Evolutionary conservation across 2,888 invertebrate genomes (phyloP).

Genomic region (Ceramica pisi): DNA sequence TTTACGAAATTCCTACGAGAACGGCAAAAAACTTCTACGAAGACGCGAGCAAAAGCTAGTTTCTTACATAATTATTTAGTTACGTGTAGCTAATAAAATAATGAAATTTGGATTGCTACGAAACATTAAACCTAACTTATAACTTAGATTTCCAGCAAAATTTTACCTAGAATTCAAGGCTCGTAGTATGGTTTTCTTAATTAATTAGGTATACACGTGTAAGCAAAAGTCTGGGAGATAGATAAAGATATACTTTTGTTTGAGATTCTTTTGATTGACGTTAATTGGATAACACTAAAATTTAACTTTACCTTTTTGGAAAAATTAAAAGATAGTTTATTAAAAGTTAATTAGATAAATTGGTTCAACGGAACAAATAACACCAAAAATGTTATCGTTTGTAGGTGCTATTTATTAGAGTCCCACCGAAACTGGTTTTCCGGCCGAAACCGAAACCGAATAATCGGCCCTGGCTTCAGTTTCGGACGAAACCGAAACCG

Average conservation of each 20-base stretch:
- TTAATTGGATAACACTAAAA: background rate
- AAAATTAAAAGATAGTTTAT: background rate
- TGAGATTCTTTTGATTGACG: background rate
- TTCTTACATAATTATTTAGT: conserved; percentile 1
- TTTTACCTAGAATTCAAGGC: background rate
- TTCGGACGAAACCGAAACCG: too few species aligned
- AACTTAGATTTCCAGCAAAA: background rate
- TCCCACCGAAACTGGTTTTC: too few species aligned
- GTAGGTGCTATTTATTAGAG: background rate
- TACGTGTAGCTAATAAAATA: too few species aligned
- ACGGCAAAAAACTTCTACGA: too few species aligned
- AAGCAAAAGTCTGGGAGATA: background rate
- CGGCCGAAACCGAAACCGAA: too few species aligned
- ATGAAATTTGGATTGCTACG: too few species aligned
- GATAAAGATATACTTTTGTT: background rate
- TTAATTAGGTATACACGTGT: background rate
- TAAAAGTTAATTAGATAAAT: background rate
- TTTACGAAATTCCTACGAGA: too few species aligned
- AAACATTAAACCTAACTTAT: background rate
- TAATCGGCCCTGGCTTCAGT: too few species aligned
- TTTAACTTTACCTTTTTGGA: background rate
- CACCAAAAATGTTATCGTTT: background rate
- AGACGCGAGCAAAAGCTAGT: too few species aligned
- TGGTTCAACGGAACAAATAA: background rate
- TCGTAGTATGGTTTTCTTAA: background rate